A percentile compares a stretch with the other conserved stretches of the same genome.
Conservation (phyloP, 2,888 invertebrate genomes). For the Lacanobia oleracea region DNA sequence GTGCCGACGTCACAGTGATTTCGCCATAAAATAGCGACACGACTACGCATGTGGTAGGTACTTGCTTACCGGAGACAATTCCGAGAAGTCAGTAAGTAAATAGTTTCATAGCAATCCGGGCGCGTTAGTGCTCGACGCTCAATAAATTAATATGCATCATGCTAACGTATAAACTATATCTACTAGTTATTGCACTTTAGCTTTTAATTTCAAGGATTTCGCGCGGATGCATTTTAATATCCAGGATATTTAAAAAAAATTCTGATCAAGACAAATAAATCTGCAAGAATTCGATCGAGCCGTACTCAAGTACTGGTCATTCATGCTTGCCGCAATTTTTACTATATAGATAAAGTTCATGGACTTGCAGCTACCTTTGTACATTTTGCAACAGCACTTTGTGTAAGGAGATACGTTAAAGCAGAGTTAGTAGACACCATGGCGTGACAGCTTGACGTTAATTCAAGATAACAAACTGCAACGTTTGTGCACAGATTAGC, state of each 20-base stretch:
- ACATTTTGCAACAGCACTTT: constrained; percentile 33
- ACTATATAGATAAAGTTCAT: background rate
- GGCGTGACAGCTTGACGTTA: constrained; percentile 56
- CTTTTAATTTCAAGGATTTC: constrained; percentile 16
- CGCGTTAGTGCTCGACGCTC: constrained; percentile 37
- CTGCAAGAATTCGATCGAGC: background rate
- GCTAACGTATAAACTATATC: constrained; percentile 13
- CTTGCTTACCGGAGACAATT: constrained; percentile 77
- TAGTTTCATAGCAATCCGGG: constrained; percentile 69
- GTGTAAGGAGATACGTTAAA: constrained; percentile 49
- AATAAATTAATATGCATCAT: constrained; percentile 43
- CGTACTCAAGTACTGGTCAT: background rate
- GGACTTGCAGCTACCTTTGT: background rate
- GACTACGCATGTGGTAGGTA: constrained; percentile 75
- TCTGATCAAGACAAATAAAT: too few species aligned
- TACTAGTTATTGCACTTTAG: constrained; percentile 2
- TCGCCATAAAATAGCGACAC: constrained; percentile 70
- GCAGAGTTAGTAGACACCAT: constrained; percentile 45
- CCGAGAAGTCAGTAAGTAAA: constrained; percentile 75
- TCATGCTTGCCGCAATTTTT: background rate
- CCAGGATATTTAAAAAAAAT: background rate
- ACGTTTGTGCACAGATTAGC: constrained; percentile 42
- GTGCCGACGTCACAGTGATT: constrained; percentile 72
- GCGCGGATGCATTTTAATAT: background rate
- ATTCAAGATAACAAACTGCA: constrained; percentile 55